phyloP scores from a whole-genome alignment of 2,888 invertebrate species.

The Periphyllus acericola region DNA sequence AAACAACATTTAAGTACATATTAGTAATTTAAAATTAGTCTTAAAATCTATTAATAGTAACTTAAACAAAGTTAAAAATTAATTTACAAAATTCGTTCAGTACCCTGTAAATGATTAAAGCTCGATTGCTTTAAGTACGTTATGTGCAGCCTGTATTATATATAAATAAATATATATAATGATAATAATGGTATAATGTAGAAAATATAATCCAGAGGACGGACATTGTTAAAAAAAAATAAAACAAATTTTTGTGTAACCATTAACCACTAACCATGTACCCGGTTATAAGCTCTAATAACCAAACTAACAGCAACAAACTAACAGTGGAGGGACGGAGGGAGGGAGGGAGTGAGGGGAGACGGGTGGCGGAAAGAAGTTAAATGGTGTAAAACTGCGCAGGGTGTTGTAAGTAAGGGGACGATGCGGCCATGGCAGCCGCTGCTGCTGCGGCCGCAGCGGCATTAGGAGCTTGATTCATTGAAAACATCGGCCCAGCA shows the following conservation, averaged over 20 bases:
- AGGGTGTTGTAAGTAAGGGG: slow-evolving; percentile 56
- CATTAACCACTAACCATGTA: slow-evolving; percentile 59
- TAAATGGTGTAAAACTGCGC: slow-evolving; percentile 53
- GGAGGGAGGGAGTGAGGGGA: background rate
- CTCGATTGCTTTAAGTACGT: slow-evolving; percentile 53
- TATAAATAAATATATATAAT: slow-evolving; percentile 3
- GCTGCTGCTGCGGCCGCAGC: slow-evolving; percentile 62
- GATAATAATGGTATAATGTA: slow-evolving; percentile 1
- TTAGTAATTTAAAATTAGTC: slow-evolving; percentile 46
- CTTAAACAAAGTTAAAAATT: slow-evolving; percentile 36
- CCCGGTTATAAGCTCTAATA: slow-evolving; percentile 63
- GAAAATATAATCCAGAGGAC: slow-evolving; percentile 47
- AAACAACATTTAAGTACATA: slow-evolving; percentile 57
- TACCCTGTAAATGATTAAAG: slow-evolving; percentile 58
- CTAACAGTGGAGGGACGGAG: slow-evolving; percentile 48
- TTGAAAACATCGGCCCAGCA: slow-evolving; percentile 58
- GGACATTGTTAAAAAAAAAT: slow-evolving; percentile 48
- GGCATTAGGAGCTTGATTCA: slow-evolving; percentile 56
- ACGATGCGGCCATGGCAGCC: slow-evolving; percentile 61
- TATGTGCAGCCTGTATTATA: slow-evolving; percentile 52
- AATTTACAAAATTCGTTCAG: slow-evolving; percentile 51
- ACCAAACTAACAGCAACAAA: slow-evolving; percentile 60
- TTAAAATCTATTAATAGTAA: slow-evolving; percentile 46
- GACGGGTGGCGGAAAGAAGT: slow-evolving; percentile 8
- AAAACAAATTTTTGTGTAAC: slow-evolving; percentile 45